These are phyloP conservation scores for Scomberomorus guttatus DNA, from an alignment of 2,797 vertebrate genomes.

Conservation along the genomic window DNA sequence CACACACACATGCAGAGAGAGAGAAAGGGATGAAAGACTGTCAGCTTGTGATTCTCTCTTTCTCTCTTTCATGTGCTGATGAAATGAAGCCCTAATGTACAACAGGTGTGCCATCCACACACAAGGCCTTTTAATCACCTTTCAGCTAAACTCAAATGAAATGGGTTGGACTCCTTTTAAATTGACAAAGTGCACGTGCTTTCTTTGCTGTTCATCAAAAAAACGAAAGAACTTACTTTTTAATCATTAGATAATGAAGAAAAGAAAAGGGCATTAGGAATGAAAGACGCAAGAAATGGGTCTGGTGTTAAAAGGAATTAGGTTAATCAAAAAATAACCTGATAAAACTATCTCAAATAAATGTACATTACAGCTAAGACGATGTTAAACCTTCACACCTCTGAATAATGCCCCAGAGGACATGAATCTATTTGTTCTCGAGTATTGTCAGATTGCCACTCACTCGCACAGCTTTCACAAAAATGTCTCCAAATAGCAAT, in stretches of 20 bases:
- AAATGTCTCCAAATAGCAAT: constrained; percentile 4
- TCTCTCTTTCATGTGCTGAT: constrained; percentile 78
- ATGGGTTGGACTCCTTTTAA: constrained; percentile 20
- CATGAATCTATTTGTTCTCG: not conserved
- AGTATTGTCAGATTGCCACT: constrained; percentile 3
- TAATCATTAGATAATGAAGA: not conserved
- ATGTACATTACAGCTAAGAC: not conserved
- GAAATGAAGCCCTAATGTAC: constrained; percentile 63
- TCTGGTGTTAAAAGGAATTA: not conserved
- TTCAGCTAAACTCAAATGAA: constrained; percentile 51
- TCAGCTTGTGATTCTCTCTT: constrained; percentile 37
- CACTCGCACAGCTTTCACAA: not conserved
- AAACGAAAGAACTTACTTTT: constrained; percentile 25
- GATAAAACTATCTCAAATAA: not conserved
- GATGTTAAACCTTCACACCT: not conserved
- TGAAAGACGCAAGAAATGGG: not conserved
- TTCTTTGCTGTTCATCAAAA: constrained; percentile 31
- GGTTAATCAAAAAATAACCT: not conserved
- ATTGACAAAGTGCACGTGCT: constrained; percentile 30
- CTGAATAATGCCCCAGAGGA: not conserved
- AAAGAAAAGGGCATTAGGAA: not conserved
- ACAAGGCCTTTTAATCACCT: constrained; percentile 65
- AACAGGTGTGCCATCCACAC: constrained; percentile 65
- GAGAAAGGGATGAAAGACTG: constrained; percentile 64
- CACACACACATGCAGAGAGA: constrained; percentile 22